Evolutionary conservation across 2,797 vertebrate species (phyloP), one percentile per base, ranked within the genome.

Genomic region (Anableps anableps): DNA sequence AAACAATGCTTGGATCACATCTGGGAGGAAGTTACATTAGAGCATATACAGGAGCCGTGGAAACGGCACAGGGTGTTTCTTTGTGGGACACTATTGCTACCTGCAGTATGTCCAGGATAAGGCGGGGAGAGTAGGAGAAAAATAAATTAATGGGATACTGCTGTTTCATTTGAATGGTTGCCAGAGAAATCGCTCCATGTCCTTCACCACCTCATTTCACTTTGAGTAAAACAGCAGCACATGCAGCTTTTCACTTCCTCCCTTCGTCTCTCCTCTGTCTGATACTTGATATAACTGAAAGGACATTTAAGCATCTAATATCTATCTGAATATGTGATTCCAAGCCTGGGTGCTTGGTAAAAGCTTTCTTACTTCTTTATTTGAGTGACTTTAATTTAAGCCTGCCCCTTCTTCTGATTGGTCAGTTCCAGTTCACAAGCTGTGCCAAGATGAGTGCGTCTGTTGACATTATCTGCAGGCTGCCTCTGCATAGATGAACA

Each of bases 201-300:
- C 91, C 93, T 95, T 95, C 92, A 93, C 66, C 14, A 88, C 83
- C 86, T 91, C 90, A 81, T 91, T 92, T 93, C 88, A 88, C 88
- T 89, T 88, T 88, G 88, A 90, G 89, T 86, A 85, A 84, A 90
- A 89, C 83, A 87, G 80, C 88, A 84, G 75, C 80, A 41, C 81
- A 45, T 71, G 50, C 76, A 80, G 73, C 70, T 51, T 43, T 51
- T 75, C 77, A n/a, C 76, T 10, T 38, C 19, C 72, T 13, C 77
- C 10, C 76, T 38, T 76, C 51, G 75, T 74, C 76, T 26, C 79
- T 73, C 41, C 38, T 85, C 85, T 84, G 84, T 86, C 51, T 74
- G 90, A 90, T 84, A 92, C 86, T 58, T 75, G 86, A 93, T 91
- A 87, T 73, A 85, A 86, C 85, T 82, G 80, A 91, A 74, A 79